These are phyloP conservation scores for Nesogale talazaci DNA, from an alignment of 2,113 vertebrate genomes.

Conservation along the genomic window DNA sequence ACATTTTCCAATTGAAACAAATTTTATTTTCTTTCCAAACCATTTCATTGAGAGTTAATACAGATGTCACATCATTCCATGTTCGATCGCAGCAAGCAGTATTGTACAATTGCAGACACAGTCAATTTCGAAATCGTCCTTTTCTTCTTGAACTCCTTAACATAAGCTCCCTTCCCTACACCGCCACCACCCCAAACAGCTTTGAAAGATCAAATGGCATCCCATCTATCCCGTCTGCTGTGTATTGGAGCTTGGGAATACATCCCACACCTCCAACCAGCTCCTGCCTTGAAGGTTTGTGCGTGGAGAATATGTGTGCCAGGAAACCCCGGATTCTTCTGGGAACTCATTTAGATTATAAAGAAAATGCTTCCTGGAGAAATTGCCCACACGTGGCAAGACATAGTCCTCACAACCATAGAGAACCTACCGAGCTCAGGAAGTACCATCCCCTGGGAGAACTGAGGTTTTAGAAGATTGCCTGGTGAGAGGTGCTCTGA, in stretches of 20 bases:
- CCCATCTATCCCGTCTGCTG: constrained; percentile 44
- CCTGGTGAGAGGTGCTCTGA: background rate
- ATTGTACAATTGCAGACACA: no score
- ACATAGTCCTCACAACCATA: background rate
- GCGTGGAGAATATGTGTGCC: constrained; percentile 28
- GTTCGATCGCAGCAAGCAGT: no score
- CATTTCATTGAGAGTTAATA: no score
- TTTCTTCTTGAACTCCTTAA: no score
- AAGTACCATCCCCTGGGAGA: background rate
- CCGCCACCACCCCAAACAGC: background rate
- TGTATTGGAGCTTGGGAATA: background rate
- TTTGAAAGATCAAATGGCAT: constrained; percentile 60
- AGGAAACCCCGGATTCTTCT: background rate
- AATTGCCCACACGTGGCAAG: background rate
- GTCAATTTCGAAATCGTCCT: no score
- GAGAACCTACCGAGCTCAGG: fast-evolving
- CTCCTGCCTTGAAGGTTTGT: no score
- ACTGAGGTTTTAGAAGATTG: background rate
- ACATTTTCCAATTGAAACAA: constrained; percentile 52
- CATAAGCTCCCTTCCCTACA: no score
- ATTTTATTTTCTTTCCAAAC: background rate
- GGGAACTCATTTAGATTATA: background rate
- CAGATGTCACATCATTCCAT: no score
- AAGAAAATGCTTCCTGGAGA: background rate
- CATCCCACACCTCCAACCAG: background rate